Evolutionary conservation across 1,140 invertebrate species (phyloP), one percentile per base, ranked within the genome.

Genomic region (silkworm (Bombyx mori)): DNA sequence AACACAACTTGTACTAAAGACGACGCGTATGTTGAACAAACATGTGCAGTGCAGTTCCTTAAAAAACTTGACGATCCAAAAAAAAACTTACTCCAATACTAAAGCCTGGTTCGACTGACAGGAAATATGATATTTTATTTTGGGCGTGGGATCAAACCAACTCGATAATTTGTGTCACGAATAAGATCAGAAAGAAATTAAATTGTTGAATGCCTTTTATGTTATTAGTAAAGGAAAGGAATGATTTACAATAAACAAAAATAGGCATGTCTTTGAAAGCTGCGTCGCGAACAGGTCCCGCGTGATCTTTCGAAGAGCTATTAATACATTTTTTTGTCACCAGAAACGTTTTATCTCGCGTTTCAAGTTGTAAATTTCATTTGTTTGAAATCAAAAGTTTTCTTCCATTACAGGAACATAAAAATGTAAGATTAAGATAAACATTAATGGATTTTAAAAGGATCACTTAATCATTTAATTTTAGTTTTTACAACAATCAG

Each of bases 41-140:
- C 83, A 86, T 86, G 83, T 86, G 83, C 50, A 73, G 71, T 75
- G 69, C 69, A 80, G 77, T 78, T 80, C 75, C 71, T 79, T 81
- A 83, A 86, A 85, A 83, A 84, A 83, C 72, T 50, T 54, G 60
- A 67, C 61, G 71, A 61, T 60, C 68, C 77, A 73, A 79, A 86
- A 76, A 18, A 80, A 82, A 82, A 78, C 83, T 77, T 75, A 79
- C 76, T 82, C 73, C 52, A 83, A 79, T 68, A 58, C 75, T 78
- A 76, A 84, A 79, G 78, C 79, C 77, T 66, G 75, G 63, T 56
- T 66, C 75, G 70, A 54, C 74, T 79, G 76, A 85, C 83, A 85
- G 83, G 83, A 86, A 86, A 86, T 84, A 84, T 86, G 81, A 86
- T 86, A 86, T 83, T 86, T 86, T 85, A 84, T 86, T 83, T 86